Evolutionary conservation across 2,113 vertebrate species (phyloP).

Genomic region (Indicator maculatus): DNA sequence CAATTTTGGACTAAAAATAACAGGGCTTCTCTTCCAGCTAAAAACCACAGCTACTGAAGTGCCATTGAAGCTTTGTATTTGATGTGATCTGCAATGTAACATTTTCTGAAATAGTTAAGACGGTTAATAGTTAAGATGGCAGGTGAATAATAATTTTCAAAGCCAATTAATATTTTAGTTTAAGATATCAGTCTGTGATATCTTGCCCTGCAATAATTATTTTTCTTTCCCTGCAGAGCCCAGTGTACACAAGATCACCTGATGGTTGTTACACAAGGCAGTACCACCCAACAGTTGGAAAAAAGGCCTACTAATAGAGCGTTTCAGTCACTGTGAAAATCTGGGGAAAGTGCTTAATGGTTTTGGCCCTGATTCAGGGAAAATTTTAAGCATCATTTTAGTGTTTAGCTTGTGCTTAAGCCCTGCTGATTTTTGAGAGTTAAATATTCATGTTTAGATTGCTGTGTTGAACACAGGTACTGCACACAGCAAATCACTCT

Average conservation of each 20-base stretch:
- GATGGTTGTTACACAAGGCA: background rate
- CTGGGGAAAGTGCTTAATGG: background rate
- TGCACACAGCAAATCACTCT: background rate
- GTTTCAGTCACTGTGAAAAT: background rate
- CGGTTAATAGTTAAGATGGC: background rate
- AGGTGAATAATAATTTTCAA: conserved; percentile 2
- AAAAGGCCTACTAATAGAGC: background rate
- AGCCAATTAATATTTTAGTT: conserved; percentile 20
- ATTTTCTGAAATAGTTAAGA: conserved; percentile 8
- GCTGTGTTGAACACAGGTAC: background rate
- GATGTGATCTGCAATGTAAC: background rate
- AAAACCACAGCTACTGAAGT: background rate
- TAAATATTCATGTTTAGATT: background rate
- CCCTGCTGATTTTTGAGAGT: background rate
- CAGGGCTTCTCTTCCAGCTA: background rate
- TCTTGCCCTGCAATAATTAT: background rate
- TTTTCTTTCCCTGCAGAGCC: background rate
- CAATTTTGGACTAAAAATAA: background rate
- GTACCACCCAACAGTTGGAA: background rate
- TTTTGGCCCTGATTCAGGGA: background rate
- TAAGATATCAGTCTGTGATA: background rate
- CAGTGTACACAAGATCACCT: background rate
- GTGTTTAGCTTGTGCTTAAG: background rate
- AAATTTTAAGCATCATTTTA: background rate
- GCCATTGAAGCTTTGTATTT: background rate